These are phyloP conservation scores for Caenorhabditis sinica DNA, from an alignment of 2,888 invertebrate genomes.

Conservation along the genomic window DNA sequence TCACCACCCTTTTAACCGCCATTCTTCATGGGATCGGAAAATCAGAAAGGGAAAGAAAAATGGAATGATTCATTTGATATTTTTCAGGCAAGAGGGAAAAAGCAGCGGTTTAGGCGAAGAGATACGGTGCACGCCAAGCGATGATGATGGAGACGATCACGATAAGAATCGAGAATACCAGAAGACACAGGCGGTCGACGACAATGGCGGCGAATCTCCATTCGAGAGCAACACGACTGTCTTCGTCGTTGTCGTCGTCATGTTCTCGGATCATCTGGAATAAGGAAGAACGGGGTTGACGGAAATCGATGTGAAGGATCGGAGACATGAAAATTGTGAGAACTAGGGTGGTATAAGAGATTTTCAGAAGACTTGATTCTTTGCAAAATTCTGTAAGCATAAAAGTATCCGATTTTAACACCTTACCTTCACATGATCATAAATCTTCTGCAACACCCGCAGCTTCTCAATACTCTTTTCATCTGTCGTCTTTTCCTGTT, in stretches of 20 bases:
- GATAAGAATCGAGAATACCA: constrained; percentile 76
- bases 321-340: not conserved
- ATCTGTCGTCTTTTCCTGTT: constrained; percentile 66
- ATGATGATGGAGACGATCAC: constrained; percentile 71
- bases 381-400: not conserved
- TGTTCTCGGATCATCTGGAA: constrained; percentile 80
- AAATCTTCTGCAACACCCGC: constrained; percentile 76
- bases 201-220: constrained; percentile 81
- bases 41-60: constrained; percentile 13
- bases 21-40: constrained; percentile 17
- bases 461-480: constrained; percentile 69
- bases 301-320: not conserved
- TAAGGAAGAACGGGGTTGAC: not conserved
- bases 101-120: constrained; percentile 70
- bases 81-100: not conserved
- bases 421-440: constrained; percentile 79
- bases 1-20: constrained; percentile 4
- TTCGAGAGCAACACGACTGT: constrained; percentile 74
- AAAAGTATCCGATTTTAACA: not conserved
- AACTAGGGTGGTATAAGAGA: not conserved
- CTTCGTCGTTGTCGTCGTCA: constrained; percentile 79
- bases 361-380: too few relatives aligned
- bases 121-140: constrained; percentile 78
- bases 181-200: constrained; percentile 78
- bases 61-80: constrained; percentile 33